These are phyloP conservation scores for Drosophila kanapiae DNA, from an alignment of 1,140 invertebrate genomes.

Conservation along the genomic window DNA sequence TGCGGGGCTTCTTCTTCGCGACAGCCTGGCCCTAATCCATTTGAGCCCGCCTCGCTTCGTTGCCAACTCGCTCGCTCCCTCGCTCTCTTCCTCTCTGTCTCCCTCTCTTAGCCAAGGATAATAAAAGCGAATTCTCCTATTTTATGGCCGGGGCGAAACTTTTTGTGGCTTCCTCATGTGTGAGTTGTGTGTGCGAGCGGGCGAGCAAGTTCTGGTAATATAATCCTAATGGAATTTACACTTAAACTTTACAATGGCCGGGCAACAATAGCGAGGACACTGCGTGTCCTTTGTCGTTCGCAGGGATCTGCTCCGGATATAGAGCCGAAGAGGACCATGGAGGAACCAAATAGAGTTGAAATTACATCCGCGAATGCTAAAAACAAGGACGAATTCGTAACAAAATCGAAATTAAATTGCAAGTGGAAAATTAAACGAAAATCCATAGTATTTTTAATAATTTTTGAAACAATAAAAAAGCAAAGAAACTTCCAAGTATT, in stretches of 20 bases:
- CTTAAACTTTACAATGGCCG: conserved; percentile 68
- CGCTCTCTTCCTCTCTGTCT: neutral
- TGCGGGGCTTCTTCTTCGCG: conserved; percentile 58
- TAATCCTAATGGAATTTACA: conserved; percentile 84
- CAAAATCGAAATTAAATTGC: neutral
- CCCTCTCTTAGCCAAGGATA: conserved; percentile 66
- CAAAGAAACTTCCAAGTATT: too few species aligned
- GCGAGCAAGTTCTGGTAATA: conserved; percentile 55
- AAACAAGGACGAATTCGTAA: conserved; percentile 4
- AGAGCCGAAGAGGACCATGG: neutral
- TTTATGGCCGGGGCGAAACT: conserved; percentile 68
- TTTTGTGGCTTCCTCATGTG: conserved; percentile 65
- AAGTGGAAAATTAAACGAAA: neutral
- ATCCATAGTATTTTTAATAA: neutral
- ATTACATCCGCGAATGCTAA: conserved; percentile 16
- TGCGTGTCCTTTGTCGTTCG: conserved; percentile 61
- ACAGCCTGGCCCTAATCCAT: conserved; percentile 74
- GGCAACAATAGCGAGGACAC: conserved; percentile 51
- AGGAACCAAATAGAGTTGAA: conserved; percentile 29
- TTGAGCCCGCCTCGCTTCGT: conserved; percentile 58
- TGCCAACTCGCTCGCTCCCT: conserved; percentile 31
- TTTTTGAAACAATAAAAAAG: too few species aligned
- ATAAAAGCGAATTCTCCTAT: conserved; percentile 71
- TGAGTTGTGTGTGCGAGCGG: conserved; percentile 18
- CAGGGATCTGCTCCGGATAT: conserved; percentile 30